These are phyloP conservation scores for Melanerpes aurifrons DNA, from an alignment of 2,113 vertebrate species.

Conservation along the genomic window DNA sequence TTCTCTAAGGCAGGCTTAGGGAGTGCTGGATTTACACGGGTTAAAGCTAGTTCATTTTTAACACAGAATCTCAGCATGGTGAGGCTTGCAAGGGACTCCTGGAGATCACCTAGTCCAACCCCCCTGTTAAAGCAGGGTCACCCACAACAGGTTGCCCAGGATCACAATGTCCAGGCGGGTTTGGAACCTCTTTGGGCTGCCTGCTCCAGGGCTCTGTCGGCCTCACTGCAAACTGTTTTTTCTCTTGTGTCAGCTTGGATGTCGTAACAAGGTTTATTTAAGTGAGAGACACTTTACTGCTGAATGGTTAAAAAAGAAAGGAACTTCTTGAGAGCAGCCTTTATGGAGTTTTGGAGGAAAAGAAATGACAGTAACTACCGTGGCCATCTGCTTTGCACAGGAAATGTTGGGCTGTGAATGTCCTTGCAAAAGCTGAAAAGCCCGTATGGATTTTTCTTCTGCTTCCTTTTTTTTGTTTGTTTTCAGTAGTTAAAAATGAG, in stretches of 20 bases:
- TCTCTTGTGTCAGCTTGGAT: not conserved
- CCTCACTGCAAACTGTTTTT: too few relatives aligned
- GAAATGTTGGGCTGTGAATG: constrained; percentile 38
- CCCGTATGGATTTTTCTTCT: not conserved
- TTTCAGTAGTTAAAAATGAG: constrained; percentile 50
- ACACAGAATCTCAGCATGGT: too few relatives aligned
- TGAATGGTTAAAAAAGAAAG: constrained; percentile 18
- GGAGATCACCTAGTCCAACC: too few relatives aligned
- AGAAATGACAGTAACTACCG: constrained; percentile 29
- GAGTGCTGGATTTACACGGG: constrained; percentile 15
- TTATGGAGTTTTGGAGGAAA: constrained; percentile 1
- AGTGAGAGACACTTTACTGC: not conserved
- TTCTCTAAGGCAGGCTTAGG: not conserved
- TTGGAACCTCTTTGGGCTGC: too few relatives aligned
- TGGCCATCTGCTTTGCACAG: constrained; percentile 67
- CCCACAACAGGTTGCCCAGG: too few relatives aligned
- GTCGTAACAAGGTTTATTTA: constrained; percentile 24
- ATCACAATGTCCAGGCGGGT: too few relatives aligned
- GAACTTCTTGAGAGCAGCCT: constrained; percentile 38
- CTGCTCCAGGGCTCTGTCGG: too few relatives aligned
- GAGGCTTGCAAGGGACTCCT: too few relatives aligned
- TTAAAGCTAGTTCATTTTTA: constrained; percentile 10
- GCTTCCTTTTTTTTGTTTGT: constrained; percentile 26
- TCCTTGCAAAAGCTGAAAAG: constrained; percentile 42
- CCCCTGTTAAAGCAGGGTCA: too few relatives aligned